Evolutionary conservation across 1,140 invertebrate genomes (phyloP), one percentile per base, ranked within the genome.

Genomic region (Gryllus bimaculatus): DNA sequence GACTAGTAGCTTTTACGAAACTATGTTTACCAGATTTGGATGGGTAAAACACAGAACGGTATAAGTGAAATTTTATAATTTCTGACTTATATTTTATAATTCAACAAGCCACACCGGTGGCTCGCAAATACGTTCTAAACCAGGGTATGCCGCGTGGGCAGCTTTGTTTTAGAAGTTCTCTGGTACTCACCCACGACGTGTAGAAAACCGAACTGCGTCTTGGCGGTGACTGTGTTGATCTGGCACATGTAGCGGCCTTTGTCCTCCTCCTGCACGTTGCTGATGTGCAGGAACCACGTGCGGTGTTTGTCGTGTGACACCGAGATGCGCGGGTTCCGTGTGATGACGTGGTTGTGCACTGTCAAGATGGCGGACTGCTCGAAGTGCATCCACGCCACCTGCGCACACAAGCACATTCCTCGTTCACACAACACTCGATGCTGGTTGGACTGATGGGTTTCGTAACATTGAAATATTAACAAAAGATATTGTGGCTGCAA

Each of bases 301-400:
- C 93, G 89, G 84, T 95, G 94, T 73, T 91, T 89, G 85, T 95
- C 93, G 85, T 96, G 95, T 49, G 94, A 93, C 73, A 97, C 95
- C 84, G 92, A 93, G 83, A 98, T 96, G 81, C 96, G 90, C 47
- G 95, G 94, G 88, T 97, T 97, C 80, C 95, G 89, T 26, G 95
- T 96, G 82, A 97, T 96, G 82, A 97, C 95, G 86, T 96, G 94
- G 86, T 93, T 94, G 85, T 96, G 94, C 39, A 97, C 95, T 20
- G 95, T 96, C 83, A 97, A 87, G 83, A 97, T 96, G 49, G 96
- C 94, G 54, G 95, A 96, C 85, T 96, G 95, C 84, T 98, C 96
- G 85, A 96, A 96, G 84, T 96, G 92, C 92, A 97, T 96, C 95
- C 95, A 96, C 79, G 95, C 96, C 78, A 97, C 94, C 95, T 96